phyloP scores from a whole-genome alignment of 2,113 vertebrate species.

The Leptocoma aspasia region DNA sequence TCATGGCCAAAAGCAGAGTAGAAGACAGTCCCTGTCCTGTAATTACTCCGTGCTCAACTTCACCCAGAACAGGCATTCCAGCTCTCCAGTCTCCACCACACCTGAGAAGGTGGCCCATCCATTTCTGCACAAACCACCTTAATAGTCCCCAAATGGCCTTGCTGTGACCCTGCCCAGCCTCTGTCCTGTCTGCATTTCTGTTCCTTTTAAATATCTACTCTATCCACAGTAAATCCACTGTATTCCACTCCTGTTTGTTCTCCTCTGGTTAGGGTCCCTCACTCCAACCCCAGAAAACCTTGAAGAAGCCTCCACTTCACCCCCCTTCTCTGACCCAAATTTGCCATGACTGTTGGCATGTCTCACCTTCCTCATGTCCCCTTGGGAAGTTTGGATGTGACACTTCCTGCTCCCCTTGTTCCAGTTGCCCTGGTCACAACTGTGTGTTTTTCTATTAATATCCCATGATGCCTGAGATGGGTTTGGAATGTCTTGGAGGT shows the following conservation, averaged over 20 bases:
- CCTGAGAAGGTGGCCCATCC: background rate
- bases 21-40: background rate
- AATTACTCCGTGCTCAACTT: background rate
- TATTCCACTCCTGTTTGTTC: background rate
- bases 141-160: background rate
- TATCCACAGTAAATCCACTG: background rate
- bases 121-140: background rate
- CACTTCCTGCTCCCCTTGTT: background rate
- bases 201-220: background rate
- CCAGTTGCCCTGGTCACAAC: background rate
- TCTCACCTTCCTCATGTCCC: background rate
- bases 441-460: background rate
- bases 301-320: background rate
- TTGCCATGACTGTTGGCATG: background rate
- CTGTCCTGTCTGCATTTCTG: background rate
- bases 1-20: background rate
- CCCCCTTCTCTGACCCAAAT: background rate
- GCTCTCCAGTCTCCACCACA: background rate
- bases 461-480: fast-evolving
- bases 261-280: background rate
- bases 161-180: background rate
- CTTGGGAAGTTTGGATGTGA: background rate
- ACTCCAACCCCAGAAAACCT: background rate
- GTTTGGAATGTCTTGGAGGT: background rate
- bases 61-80: background rate